Evolutionary conservation across 2,797 vertebrate genomes (phyloP).

Genomic region (Leptodactylus fallax): DNA sequence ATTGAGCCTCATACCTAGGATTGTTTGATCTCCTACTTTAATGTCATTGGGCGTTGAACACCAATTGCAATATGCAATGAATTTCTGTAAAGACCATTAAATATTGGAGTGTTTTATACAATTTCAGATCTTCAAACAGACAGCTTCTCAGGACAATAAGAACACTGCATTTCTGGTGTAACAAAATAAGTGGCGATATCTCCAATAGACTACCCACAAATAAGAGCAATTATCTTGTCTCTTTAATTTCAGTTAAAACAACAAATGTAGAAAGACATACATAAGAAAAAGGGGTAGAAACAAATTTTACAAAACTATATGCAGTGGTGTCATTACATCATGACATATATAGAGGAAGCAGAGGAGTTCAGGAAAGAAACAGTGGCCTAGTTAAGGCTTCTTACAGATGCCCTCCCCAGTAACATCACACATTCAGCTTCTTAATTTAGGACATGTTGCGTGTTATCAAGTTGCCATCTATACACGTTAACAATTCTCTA

Average conservation of each 20-base stretch:
- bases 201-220: not conserved
- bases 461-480: not conserved
- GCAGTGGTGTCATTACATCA: not conserved
- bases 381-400: not conserved
- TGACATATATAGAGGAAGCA: not conserved
- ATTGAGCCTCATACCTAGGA: too few relatives aligned
- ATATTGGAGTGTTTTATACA: too few relatives aligned
- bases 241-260: not conserved
- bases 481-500: slow-evolving; percentile 5
- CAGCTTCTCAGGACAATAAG: too few relatives aligned
- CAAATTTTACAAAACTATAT: not conserved
- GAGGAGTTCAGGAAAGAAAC: not conserved
- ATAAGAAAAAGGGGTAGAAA: not conserved
- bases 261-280: not conserved
- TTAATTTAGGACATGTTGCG: slow-evolving; percentile 10
- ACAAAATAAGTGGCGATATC: not conserved
- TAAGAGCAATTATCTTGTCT: not conserved
- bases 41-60: too few relatives aligned
- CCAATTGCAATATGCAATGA: too few relatives aligned
- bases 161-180: not conserved
- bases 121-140: not conserved
- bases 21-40: too few relatives aligned
- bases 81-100: too few relatives aligned
- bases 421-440: not conserved
- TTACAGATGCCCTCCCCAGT: not conserved